A percentile compares a stretch with the other conserved stretches of the same genome.
phyloP scores from a whole-genome alignment of 2,888 invertebrate genomes.

The Phortica magna region DNA sequence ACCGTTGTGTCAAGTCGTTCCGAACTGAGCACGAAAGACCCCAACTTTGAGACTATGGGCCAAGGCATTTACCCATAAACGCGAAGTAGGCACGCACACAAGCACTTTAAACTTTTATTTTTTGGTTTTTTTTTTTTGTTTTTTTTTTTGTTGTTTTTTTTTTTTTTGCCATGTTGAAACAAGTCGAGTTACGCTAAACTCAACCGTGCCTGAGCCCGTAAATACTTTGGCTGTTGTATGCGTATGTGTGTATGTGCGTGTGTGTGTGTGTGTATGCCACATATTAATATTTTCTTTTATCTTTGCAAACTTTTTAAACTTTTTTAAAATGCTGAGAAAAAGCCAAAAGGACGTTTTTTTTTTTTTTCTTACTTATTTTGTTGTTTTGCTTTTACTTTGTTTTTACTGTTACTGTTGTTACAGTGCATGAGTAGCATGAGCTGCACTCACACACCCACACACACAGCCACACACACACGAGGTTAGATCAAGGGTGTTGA shows the following conservation, averaged over 20 bases:
- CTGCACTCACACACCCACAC: background rate
- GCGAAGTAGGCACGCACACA: slow-evolving; percentile 58
- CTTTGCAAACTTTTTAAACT: slow-evolving; percentile 67
- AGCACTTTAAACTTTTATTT: slow-evolving; percentile 11
- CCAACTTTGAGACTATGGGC: slow-evolving; percentile 9
- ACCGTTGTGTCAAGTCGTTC: background rate
- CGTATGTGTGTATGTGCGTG: background rate
- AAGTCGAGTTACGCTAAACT: slow-evolving; percentile 8
- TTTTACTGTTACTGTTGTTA: slow-evolving; percentile 1
- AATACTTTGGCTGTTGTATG: slow-evolving; percentile 6
- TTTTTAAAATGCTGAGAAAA: slow-evolving; percentile 62
- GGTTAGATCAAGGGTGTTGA: slow-evolving; percentile 50
- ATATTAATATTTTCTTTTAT: slow-evolving; percentile 63
- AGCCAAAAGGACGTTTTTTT: slow-evolving; percentile 57
- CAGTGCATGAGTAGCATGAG: background rate
- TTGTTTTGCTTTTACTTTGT: slow-evolving; percentile 1
- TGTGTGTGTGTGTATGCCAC: slow-evolving; percentile 32
- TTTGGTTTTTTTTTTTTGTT: background rate
- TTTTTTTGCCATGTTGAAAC: background rate
- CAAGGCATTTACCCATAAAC: slow-evolving; percentile 48
- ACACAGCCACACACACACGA: background rate
- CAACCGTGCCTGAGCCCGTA: slow-evolving; percentile 7
- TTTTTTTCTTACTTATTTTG: background rate
- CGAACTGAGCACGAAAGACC: background rate
- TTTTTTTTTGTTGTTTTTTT: background rate